Percentiles rank a stretch among this genome's conserved stretches.
Conservation (phyloP, 1,140 invertebrate species). For the Solenopsis invicta region DNA sequence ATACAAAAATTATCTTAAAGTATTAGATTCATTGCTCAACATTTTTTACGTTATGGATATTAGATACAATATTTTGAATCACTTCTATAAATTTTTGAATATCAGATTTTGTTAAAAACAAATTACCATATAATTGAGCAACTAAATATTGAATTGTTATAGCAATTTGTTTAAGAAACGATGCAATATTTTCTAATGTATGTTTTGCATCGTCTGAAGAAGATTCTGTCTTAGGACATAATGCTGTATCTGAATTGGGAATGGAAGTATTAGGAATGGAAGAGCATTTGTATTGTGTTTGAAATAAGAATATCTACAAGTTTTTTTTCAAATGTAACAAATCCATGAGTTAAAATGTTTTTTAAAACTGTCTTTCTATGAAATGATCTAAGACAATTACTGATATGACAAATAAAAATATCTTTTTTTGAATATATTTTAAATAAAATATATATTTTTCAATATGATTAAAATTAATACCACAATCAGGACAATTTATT, state of each 20-base stretch:
- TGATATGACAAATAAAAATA: slow-evolving; percentile 1
- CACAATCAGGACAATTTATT: slow-evolving; percentile 3
- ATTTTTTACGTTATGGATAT: too few species aligned
- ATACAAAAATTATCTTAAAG: too few species aligned
- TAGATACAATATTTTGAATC: slow-evolving; percentile 1
- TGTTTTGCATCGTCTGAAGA: neutral
- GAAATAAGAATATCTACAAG: neutral
- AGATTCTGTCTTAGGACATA: neutral
- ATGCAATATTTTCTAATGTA: neutral
- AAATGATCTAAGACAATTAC: neutral
- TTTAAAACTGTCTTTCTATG: slow-evolving; percentile 13
- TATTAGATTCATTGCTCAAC: too few species aligned
- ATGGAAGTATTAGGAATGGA: neutral
- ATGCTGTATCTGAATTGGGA: neutral
- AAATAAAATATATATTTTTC: slow-evolving; percentile 30
- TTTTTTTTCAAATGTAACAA: neutral
- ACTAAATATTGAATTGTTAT: slow-evolving; percentile 13
- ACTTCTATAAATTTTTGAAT: slow-evolving; percentile 3
- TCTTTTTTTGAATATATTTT: slow-evolving; percentile 18
- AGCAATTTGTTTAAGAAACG: neutral
- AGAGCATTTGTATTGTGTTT: neutral
- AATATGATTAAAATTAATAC: neutral
- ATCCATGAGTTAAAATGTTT: slow-evolving; percentile 21
- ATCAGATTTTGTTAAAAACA: slow-evolving; percentile 4
- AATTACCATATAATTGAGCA: slow-evolving; percentile 14